phyloP scores from a whole-genome alignment of 2,113 vertebrate species.

The Epinephelus cyanopodus region DNA sequence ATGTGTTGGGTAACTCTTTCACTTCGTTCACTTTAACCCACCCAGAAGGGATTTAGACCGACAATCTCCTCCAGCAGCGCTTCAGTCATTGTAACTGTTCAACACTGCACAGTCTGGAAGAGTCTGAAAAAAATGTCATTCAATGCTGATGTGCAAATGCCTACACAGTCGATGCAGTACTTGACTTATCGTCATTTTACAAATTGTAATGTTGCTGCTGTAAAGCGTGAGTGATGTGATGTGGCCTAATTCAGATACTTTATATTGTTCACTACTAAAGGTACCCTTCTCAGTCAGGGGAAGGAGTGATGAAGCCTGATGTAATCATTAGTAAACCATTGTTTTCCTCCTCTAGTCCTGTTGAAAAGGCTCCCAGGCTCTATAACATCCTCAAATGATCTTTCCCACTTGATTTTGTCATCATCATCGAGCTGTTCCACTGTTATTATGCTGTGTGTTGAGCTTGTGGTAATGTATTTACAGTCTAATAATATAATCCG shows the following conservation, averaged over 20 bases:
- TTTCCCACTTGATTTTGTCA: neutral
- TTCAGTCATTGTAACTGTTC: neutral
- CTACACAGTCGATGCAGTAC: neutral
- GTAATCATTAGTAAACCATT: neutral
- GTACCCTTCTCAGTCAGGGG: neutral
- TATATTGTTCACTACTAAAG: neutral
- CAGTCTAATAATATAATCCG: neutral
- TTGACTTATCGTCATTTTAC: neutral
- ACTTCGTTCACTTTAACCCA: slow-evolving; percentile 32
- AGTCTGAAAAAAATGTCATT: slow-evolving; percentile 1
- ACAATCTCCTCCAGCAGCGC: slow-evolving; percentile 3
- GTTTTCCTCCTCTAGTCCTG: neutral
- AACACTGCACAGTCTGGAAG: neutral
- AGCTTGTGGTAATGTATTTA: slow-evolving; percentile 10
- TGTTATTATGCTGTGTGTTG: slow-evolving; percentile 6
- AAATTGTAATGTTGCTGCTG: slow-evolving; percentile 44
- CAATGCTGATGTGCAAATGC: neutral
- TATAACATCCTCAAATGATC: neutral
- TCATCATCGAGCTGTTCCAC: slow-evolving; percentile 3
- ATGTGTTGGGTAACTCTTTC: slow-evolving; percentile 22
- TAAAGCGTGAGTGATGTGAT: slow-evolving; percentile 17
- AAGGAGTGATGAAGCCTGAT: neutral
- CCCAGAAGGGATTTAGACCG: neutral
- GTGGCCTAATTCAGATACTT: slow-evolving; percentile 16
- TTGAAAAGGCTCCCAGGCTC: slow-evolving; percentile 9